Evolutionary conservation across 2,888 invertebrate genomes (phyloP).

Genomic region (Cheilosia scutellata): DNA sequence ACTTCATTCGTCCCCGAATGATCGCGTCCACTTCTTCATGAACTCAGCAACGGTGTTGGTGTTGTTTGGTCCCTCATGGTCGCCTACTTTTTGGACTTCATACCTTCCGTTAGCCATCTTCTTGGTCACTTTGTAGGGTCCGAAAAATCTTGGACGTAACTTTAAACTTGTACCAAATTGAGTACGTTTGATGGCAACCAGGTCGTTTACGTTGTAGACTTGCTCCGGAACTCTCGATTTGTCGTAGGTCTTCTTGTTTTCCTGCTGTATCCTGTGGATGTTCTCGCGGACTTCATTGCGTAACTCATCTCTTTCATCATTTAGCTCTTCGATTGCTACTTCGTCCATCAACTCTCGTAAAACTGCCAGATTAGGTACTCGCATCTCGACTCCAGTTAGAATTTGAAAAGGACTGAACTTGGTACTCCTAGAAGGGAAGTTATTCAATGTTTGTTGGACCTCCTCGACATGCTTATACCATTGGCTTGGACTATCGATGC

Average conservation of each 20-base stretch:
- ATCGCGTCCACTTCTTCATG: not conserved
- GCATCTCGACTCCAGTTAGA: not conserved
- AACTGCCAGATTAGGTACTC: not conserved
- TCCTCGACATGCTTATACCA: not conserved
- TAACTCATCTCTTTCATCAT: not conserved
- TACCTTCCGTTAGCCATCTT: no score
- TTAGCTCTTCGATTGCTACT: not conserved
- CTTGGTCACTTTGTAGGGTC: not conserved
- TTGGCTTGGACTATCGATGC: no score
- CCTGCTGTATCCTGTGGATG: no score
- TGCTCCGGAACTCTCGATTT: no score
- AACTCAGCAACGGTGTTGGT: constrained; percentile 1
- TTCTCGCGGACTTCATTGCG: no score
- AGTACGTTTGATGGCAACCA: constrained; percentile 5
- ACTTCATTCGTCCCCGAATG: not conserved
- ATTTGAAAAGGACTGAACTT: no score
- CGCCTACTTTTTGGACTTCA: no score
- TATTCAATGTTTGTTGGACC: no score
- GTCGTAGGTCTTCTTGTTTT: no score
- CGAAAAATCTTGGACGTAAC: not conserved
- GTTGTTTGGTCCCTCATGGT: not conserved
- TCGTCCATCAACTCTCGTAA: not conserved
- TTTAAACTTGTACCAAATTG: not conserved
- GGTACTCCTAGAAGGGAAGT: no score
- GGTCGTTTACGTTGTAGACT: not conserved